Conservation (phyloP, 2,113 vertebrate genomes). For the human region DNA sequence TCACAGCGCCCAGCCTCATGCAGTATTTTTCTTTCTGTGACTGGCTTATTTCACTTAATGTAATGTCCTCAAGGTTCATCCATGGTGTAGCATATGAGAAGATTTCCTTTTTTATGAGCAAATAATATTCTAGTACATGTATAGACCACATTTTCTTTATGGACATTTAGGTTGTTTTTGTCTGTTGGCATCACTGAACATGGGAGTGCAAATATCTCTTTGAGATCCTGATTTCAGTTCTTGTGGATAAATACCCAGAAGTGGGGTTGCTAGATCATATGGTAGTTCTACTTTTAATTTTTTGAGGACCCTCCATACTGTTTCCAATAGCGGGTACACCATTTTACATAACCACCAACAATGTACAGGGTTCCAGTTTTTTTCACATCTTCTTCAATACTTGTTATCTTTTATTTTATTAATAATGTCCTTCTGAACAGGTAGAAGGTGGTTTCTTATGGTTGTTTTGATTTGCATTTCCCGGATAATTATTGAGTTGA, state of each 20-base stretch:
- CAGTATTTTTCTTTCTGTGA: no score
- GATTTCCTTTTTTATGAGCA: no score
- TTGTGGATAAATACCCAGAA: neutral
- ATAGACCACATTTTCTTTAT: no score
- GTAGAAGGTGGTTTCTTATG: neutral
- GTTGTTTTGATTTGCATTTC: neutral
- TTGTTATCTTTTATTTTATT: neutral
- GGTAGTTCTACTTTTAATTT: neutral
- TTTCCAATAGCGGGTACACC: neutral
- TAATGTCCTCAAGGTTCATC: no score
- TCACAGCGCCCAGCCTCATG: neutral
- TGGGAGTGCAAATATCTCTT: neutral
- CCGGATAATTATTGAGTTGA: neutral
- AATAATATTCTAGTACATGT: no score
- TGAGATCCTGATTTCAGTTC: neutral
- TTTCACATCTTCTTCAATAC: neutral
- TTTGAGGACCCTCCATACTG: neutral
- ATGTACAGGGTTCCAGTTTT: neutral
- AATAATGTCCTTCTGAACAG: neutral
- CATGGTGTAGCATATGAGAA: no score
- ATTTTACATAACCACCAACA: neutral
- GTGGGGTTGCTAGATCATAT: neutral
- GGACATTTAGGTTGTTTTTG: no score
- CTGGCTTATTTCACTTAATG: no score
- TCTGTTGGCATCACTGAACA: neutral